Evolutionary conservation across 2,113 vertebrate species (phyloP), one percentile per base, ranked within the genome.

Genomic region (Craseonycteris thonglongyai): DNA sequence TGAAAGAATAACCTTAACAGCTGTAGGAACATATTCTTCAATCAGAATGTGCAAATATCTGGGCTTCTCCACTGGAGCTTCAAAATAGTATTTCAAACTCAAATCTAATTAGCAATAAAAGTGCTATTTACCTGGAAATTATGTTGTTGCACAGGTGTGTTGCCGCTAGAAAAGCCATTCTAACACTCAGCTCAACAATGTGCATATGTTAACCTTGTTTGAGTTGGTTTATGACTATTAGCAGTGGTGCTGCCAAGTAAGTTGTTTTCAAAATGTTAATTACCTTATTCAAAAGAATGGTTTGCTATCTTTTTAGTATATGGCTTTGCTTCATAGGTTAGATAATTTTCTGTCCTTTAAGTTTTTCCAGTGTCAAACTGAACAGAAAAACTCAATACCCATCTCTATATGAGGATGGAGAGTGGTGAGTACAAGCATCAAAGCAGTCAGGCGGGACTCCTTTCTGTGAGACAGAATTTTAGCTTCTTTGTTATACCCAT

Each of bases 221-320:
- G 96, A 96, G 80, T 94, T 95, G 83, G 59, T 96, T 97, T 97
- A 97, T 88, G 91, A 94, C 92, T 93, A 81, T 88, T 42, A 51
- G 75, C 11, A 3, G n/a, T 28, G 40, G 71, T 75, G 21, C 33
- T 78, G 83, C 54, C 74, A 93, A 78, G 94, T 81, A 91, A 93
- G 95, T 83, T 63, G 89, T 66, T 95, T 93, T 82, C 94, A 83
- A 96, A 95, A 91, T 96, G 96, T 96, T 95, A 96, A 94, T 47
- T 90, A 79, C 83, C 47, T 88, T 47, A 9, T 63, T 59, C 21
- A 54, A n/a, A 63, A 54, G n/a, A 66, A n/a, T 28, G 49, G 8
- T 3, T 54, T 66, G 90, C 93, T 92, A 4, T 88, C 21, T 75
- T 93, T 90, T 88, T 35, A 40, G 42, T 58, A 56, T 51, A 56